Base-by-base conservation (phyloP, 2,888 invertebrate genomes). In the Pammene aurita region DNA sequence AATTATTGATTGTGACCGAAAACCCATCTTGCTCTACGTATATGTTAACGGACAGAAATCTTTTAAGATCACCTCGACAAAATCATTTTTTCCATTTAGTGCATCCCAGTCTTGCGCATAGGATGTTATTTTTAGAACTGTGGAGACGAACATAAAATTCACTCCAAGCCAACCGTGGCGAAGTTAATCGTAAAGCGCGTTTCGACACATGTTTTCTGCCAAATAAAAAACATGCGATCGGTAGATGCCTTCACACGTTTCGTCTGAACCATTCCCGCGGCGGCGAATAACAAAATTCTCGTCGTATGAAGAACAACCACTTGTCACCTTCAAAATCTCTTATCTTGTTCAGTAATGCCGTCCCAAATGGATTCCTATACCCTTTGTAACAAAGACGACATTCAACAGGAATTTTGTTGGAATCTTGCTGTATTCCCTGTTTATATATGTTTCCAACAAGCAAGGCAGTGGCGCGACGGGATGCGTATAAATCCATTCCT, bases 401-500 rank as follows among this genome's bases (percentile, higher is more conserved):
- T 57, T 68, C 7, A 26, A 58, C 58, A 13, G 14, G 34, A 42
- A 50, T 42, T 35, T 48, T 26, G 18, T 26, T 16, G 18, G n/a
- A 41, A 26, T 62, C 18, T 62, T 62, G 41, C 50, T 14, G 52
- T 38, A 26, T 52, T 46, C 46, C 50, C 64, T 13, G 42, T 58
- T 55, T 13, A 60, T n/a, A 18, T 44, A 60, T 44, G 42, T 34
- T 46, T 72, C 71, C 73, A 73, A 82, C 82, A 80, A 75, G 77
- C 42, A 41, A 16, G 74, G 78, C 73, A 74, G 78, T 73, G 78
- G 84, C 86, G 80, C 86, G 75, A 83, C 84, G 82, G 84, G 86
- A 78, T 76, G 81, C 80, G 83, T 83, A 88, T 86, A 88, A 89
- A 88, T 87, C 81, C 81, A 78, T 78, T 79, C 74, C 75, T 76